phyloP scores from a whole-genome alignment of 2,113 vertebrate species.

The Beaufortia kweichowensis region DNA sequence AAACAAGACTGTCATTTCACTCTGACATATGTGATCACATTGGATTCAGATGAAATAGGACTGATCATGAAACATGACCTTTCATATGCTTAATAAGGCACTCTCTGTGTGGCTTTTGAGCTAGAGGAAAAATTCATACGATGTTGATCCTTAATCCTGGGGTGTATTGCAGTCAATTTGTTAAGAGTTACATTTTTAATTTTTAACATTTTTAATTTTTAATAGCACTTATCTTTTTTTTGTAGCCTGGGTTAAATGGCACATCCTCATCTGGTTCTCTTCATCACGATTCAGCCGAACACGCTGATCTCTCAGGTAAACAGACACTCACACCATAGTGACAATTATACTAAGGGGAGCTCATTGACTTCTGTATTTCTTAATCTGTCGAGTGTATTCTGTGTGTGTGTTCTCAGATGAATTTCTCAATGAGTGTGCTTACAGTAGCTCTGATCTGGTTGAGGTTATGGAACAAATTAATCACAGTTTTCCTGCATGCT shows the following conservation, averaged over 20 bases:
- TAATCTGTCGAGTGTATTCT: slow-evolving; percentile 38
- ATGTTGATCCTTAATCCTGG: not conserved
- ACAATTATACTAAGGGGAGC: not conserved
- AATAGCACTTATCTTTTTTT: slow-evolving; percentile 6
- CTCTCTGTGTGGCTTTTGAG: not conserved
- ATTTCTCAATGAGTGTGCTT: slow-evolving; percentile 80
- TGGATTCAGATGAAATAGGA: not conserved
- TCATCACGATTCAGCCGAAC: slow-evolving; percentile 75
- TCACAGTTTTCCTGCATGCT: slow-evolving; percentile 90
- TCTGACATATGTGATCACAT: not conserved
- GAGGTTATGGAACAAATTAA: slow-evolving; percentile 97
- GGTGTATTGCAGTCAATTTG: slow-evolving; percentile 23
- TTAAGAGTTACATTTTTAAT: not conserved
- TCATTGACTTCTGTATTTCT: not conserved
- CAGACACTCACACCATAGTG: not conserved
- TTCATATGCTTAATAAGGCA: not conserved
- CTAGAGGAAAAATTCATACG: not conserved
- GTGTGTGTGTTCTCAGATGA: slow-evolving; percentile 75
- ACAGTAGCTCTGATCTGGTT: slow-evolving; percentile 87
- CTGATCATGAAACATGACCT: not conserved
- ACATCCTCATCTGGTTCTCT: slow-evolving; percentile 78
- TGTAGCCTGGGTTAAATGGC: slow-evolving; percentile 88
- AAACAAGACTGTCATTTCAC: slow-evolving; percentile 1
- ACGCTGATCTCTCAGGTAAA: slow-evolving; percentile 82
- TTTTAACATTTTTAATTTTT: no score